These are phyloP conservation scores for Drosophila subsilvestris DNA, from an alignment of 2,888 invertebrate genomes.

Conservation along the genomic window DNA sequence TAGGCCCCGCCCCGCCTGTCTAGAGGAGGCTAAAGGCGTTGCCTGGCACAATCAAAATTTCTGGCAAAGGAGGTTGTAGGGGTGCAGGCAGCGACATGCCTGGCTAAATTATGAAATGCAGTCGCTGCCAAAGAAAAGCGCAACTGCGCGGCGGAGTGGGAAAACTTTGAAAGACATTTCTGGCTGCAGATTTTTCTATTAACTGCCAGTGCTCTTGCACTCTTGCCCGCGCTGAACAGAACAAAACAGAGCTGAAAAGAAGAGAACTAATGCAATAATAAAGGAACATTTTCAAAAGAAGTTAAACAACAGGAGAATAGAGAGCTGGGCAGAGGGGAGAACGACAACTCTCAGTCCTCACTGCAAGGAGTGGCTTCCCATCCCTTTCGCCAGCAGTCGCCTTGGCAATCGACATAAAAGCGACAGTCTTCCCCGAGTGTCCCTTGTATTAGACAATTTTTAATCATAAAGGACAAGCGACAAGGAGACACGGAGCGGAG, in stretches of 20 bases:
- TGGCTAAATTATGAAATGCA: slow-evolving; percentile 70
- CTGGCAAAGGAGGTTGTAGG: neutral
- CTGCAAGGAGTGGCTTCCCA: slow-evolving; percentile 23
- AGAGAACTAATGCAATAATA: slow-evolving; percentile 68
- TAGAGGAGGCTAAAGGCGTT: neutral
- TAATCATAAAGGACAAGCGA: slow-evolving; percentile 22
- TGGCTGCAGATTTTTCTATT: slow-evolving; percentile 75
- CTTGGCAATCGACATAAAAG: slow-evolving; percentile 2
- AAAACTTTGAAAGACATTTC: slow-evolving; percentile 65
- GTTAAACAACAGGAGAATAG: neutral
- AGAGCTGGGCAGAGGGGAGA: neutral
- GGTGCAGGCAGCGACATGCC: slow-evolving; percentile 44
- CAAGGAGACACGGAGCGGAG: slow-evolving; percentile 1
- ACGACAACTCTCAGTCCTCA: slow-evolving; percentile 3
- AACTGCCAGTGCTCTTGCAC: slow-evolving; percentile 63
- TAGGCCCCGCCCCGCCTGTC: slow-evolving; percentile 2
- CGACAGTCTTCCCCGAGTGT: slow-evolving; percentile 3
- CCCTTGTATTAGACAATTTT: slow-evolving; percentile 10
- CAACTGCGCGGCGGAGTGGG: slow-evolving; percentile 14
- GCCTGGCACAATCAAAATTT: slow-evolving; percentile 31
- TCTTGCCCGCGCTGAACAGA: slow-evolving; percentile 25
- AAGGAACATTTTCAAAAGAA: slow-evolving; percentile 59
- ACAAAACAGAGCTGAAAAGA: slow-evolving; percentile 35
- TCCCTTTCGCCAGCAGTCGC: slow-evolving; percentile 20
- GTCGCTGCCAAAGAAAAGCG: slow-evolving; percentile 44